phyloP scores from a whole-genome alignment of 1,140 invertebrate genomes.

The Galleria mellonella region DNA sequence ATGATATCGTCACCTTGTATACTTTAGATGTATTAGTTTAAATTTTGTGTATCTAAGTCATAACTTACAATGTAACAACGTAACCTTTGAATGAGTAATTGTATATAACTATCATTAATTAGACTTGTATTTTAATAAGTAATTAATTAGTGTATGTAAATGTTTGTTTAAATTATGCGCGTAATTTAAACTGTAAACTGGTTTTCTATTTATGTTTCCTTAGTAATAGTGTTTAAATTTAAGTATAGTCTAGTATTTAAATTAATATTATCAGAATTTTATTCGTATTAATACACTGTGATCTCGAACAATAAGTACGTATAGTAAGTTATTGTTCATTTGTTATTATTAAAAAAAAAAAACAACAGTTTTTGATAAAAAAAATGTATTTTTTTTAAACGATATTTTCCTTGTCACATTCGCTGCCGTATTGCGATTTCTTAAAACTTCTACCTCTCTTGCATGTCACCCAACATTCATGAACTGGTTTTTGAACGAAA shows the following conservation, averaged over 20 bases:
- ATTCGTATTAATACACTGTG: constrained; percentile 19
- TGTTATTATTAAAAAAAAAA: constrained; percentile 9
- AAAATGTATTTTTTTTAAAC: constrained; percentile 16
- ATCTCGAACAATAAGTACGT: constrained; percentile 41
- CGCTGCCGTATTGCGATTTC: constrained; percentile 35
- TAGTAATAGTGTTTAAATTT: neutral
- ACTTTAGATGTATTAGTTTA: neutral
- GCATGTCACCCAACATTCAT: constrained; percentile 67
- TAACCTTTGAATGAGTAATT: no score
- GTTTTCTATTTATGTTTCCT: constrained; percentile 4
- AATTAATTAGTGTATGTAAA: constrained; percentile 2
- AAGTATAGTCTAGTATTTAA: neutral
- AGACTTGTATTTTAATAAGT: neutral
- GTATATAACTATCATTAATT: no score
- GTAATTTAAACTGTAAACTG: constrained; percentile 3
- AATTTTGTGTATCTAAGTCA: constrained; percentile 6
- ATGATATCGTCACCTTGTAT: constrained; percentile 7
- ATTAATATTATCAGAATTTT: constrained; percentile 4
- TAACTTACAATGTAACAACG: neutral
- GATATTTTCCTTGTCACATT: constrained; percentile 35
- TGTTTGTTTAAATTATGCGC: constrained; percentile 3
- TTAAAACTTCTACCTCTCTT: constrained; percentile 63
- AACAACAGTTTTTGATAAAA: constrained; percentile 1
- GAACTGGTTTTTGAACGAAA: constrained; percentile 53
- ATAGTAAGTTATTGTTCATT: constrained; percentile 38